Evolutionary conservation across 2,113 vertebrate genomes (phyloP).

Genomic region (Chrysemys picta): DNA sequence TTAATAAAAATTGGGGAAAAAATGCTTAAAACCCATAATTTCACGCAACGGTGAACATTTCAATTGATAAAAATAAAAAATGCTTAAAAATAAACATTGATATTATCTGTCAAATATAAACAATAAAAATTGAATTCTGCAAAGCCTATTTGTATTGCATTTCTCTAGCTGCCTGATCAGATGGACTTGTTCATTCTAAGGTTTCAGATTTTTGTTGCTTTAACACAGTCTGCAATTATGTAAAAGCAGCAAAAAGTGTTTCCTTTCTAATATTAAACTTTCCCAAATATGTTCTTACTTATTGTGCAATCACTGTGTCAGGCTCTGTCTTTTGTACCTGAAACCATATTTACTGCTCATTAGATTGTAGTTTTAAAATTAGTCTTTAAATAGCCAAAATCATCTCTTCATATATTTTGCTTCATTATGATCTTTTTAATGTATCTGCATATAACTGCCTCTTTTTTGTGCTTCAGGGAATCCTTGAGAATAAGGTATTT

Average conservation of each 20-base stretch:
- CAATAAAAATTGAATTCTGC: neutral
- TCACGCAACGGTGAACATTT: neutral
- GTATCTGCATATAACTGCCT: neutral
- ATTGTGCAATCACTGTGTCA: neutral
- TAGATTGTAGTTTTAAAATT: neutral
- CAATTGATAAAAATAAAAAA: neutral
- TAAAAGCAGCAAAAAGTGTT: neutral
- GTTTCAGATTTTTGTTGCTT: neutral
- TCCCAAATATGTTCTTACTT: neutral
- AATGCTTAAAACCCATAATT: neutral
- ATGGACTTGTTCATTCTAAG: neutral
- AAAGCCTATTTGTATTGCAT: neutral
- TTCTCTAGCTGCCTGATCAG: neutral
- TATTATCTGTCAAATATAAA: neutral
- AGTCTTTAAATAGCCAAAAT: neutral
- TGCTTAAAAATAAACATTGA: neutral
- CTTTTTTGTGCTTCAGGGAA: neutral
- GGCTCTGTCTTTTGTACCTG: neutral
- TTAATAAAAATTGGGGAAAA: neutral
- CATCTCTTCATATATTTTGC: neutral
- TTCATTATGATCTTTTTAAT: neutral
- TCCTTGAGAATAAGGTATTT: neutral
- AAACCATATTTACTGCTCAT: neutral
- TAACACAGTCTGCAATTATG: neutral
- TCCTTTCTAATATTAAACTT: neutral